Conservation (phyloP, 1,140 invertebrate genomes). For the Metopolophium dirhodum region DNA sequence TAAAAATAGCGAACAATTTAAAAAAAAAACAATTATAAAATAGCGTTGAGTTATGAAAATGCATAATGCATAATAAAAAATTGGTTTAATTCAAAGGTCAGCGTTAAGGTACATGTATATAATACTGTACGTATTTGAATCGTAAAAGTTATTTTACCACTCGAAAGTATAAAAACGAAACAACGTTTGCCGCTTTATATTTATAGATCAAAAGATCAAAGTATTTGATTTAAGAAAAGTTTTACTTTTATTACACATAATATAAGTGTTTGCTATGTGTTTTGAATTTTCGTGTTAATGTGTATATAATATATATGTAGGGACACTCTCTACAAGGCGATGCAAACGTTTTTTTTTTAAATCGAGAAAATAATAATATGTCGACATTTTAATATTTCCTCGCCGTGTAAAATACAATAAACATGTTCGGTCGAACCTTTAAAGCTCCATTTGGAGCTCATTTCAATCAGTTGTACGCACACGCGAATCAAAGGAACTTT, state of each 20-base stretch:
- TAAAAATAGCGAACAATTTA: not conserved
- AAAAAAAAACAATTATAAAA: not conserved
- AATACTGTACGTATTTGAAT: constrained; percentile 7
- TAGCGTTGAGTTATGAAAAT: not conserved
- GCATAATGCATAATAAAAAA: not conserved
- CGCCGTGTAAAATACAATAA: not conserved
- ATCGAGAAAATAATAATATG: too few species aligned
- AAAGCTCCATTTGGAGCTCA: not conserved
- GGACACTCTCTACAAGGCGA: not conserved
- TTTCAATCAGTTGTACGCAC: not conserved
- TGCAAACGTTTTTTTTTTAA: not conserved
- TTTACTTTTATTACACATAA: constrained; percentile 8
- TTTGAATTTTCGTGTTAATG: not conserved
- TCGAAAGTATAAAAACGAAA: not conserved
- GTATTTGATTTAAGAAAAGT: constrained; percentile 12
- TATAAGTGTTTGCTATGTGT: not conserved
- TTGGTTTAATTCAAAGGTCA: not conserved
- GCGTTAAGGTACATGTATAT: not conserved
- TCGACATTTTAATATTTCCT: not conserved
- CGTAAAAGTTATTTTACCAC: constrained; percentile 11
- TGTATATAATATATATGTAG: too few species aligned
- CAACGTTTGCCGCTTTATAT: not conserved
- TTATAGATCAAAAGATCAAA: constrained; percentile 7
- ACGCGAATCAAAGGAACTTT: not conserved
- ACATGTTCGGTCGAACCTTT: not conserved